These are phyloP conservation scores for Dasypolia templi DNA, from an alignment of 2,888 invertebrate genomes.

Conservation along the genomic window DNA sequence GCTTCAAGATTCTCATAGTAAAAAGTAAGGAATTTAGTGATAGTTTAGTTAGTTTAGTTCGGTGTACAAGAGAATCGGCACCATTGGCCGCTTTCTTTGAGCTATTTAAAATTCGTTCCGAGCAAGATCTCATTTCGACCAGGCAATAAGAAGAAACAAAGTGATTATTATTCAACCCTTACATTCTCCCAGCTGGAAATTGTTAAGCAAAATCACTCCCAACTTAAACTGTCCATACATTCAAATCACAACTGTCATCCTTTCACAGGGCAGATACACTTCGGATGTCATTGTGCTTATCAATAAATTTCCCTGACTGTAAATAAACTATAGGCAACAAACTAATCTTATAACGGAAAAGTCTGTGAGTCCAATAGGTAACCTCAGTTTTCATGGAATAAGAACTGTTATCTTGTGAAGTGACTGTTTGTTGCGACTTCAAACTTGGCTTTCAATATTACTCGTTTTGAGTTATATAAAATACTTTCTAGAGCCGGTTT, in stretches of 20 bases:
- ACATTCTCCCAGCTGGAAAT: background rate
- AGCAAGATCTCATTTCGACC: slow-evolving; percentile 59
- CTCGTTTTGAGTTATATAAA: slow-evolving; percentile 16
- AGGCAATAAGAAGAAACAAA: slow-evolving; percentile 58
- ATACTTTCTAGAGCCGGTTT: slow-evolving; percentile 13
- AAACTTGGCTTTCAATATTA: slow-evolving; percentile 31
- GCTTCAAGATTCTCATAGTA: no score
- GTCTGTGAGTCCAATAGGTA: background rate
- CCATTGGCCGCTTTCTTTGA: slow-evolving; percentile 22
- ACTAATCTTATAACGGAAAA: slow-evolving; percentile 1
- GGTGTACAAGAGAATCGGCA: no score
- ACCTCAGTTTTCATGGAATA: slow-evolving; percentile 10
- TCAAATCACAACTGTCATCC: background rate
- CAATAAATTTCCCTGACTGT: background rate
- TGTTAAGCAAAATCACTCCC: background rate
- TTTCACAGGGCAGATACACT: background rate
- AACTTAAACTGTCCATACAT: background rate
- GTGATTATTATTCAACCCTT: slow-evolving; percentile 55
- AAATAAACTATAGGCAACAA: slow-evolving; percentile 10
- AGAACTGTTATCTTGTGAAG: slow-evolving; percentile 36
- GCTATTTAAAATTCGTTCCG: slow-evolving; percentile 63
- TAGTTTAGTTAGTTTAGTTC: no score
- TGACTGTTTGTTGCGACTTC: slow-evolving; percentile 11
- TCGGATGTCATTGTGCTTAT: background rate
- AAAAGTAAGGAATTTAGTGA: no score